Conservation (phyloP, 2,113 vertebrate species). For the Guaruba guarouba region DNA sequence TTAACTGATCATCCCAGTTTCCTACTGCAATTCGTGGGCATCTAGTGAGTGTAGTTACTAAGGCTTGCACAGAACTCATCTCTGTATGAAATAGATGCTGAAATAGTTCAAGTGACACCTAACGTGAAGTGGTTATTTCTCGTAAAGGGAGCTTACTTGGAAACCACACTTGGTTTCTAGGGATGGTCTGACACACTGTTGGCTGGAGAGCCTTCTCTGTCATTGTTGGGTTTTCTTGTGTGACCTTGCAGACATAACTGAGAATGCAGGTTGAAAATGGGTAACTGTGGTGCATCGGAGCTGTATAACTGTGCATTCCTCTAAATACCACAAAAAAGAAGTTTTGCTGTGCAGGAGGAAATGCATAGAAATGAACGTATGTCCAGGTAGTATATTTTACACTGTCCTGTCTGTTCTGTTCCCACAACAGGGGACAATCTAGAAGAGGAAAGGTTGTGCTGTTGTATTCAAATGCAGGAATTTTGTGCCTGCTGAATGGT, state of each 20-base stretch:
- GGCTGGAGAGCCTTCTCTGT: background rate
- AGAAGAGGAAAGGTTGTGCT: background rate
- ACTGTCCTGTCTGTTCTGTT: background rate
- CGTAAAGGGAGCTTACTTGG: background rate
- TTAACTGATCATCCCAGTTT: background rate
- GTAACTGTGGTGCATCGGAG: background rate
- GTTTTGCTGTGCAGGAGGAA: background rate
- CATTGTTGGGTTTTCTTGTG: background rate
- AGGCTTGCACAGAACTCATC: background rate
- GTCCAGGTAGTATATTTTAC: background rate
- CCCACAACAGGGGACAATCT: background rate
- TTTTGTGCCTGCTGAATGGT: constrained; percentile 6
- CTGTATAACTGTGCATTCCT: background rate
- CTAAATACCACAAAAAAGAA: background rate
- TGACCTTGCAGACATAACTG: background rate
- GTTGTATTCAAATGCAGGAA: background rate
- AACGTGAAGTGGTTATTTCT: background rate
- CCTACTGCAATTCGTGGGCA: background rate
- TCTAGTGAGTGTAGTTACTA: background rate
- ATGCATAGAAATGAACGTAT: background rate
- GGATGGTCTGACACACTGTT: background rate
- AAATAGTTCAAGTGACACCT: background rate
- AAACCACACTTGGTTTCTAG: background rate
- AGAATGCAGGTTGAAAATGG: background rate
- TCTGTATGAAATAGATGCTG: background rate